Evolutionary conservation across 1,140 invertebrate species (phyloP).

Genomic region (Protaetia brevitarsis): DNA sequence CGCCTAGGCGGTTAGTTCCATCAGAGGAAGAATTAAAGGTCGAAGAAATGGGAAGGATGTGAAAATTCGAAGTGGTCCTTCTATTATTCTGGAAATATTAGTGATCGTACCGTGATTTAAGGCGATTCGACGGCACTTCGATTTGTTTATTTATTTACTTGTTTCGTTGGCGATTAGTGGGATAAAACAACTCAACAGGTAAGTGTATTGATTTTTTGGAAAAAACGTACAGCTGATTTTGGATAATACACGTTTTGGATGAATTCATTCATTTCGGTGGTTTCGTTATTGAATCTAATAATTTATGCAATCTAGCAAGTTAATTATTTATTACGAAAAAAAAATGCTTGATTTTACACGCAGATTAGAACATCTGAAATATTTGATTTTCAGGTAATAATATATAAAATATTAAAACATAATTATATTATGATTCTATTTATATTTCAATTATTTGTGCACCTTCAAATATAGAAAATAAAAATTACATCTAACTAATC

Average conservation of each 20-base stretch:
- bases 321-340: too few relatives aligned
- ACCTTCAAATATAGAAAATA: too few relatives aligned
- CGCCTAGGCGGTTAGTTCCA: background rate
- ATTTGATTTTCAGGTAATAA: too few relatives aligned
- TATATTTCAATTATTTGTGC: too few relatives aligned
- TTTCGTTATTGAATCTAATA: too few relatives aligned
- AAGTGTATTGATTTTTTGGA: background rate
- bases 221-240: background rate
- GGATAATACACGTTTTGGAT: background rate
- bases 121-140: background rate
- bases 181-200: constrained; percentile 10
- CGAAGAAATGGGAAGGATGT: background rate
- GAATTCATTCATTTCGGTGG: too few relatives aligned
- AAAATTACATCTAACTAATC: too few relatives aligned
- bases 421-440: too few relatives aligned
- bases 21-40: background rate
- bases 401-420: too few relatives aligned
- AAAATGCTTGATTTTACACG: too few relatives aligned
- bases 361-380: too few relatives aligned
- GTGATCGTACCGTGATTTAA: background rate
- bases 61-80: background rate
- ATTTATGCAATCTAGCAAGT: too few relatives aligned
- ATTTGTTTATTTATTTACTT: constrained; percentile 11
- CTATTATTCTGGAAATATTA: background rate
- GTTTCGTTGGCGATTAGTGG: constrained; percentile 3